Evolutionary conservation across 2,797 vertebrate species (phyloP).

Genomic region (Gymnothorax javanicus): DNA sequence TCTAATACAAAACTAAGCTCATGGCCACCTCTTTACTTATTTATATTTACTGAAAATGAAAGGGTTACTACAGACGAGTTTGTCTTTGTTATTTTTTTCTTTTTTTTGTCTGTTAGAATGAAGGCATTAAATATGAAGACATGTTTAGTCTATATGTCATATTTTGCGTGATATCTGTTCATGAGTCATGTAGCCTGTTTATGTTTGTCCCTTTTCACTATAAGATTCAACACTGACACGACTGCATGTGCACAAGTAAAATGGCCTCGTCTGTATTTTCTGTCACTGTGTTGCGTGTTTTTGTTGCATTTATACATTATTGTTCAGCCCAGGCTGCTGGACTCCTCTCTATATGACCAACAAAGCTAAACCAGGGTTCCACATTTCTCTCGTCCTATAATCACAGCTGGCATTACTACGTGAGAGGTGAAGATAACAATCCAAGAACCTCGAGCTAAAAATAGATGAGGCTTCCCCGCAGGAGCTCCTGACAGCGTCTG

Average conservation of each 20-base stretch:
- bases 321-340: neutral
- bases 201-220: neutral
- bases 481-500: no score
- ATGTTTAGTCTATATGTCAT: slow-evolving; percentile 46
- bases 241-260: neutral
- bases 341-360: neutral
- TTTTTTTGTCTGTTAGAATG: slow-evolving; percentile 21
- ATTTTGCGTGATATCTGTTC: neutral
- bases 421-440: no score
- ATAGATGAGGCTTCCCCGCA: no score
- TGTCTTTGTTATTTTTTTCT: neutral
- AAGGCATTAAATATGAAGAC: slow-evolving; percentile 34
- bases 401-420: neutral
- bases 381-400: neutral
- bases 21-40: slow-evolving; percentile 3
- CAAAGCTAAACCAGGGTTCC: neutral
- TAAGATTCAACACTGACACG: neutral
- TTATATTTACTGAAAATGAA: slow-evolving; percentile 46
- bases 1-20: neutral
- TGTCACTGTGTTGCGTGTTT: neutral
- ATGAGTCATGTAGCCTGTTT: neutral
- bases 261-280: neutral
- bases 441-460: no score
- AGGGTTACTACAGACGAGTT: slow-evolving; percentile 49
- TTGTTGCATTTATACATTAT: neutral